A percentile compares a stretch with the other conserved stretches of the same genome.
Conservation (phyloP, 2,888 invertebrate genomes). For the Idaea straminata region DNA sequence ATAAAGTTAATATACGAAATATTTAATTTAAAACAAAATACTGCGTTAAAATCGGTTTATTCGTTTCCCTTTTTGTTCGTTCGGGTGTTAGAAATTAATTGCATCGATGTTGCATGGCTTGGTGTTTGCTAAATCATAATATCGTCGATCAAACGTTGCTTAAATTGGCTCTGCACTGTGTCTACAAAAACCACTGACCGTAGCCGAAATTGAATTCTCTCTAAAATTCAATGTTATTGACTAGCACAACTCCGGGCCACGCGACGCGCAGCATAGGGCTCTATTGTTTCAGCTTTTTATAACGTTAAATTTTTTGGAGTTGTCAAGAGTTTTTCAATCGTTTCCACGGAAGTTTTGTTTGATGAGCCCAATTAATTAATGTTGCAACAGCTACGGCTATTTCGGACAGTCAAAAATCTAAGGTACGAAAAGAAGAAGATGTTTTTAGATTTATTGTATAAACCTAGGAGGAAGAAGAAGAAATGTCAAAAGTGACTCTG, state of each 20-base stretch:
- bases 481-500: no score
- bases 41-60: no score
- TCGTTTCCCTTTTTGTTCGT: no score
- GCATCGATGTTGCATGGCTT: not conserved
- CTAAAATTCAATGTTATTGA: conserved; percentile 15
- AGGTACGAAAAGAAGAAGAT: no score
- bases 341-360: not conserved
- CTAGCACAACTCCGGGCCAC: not conserved
- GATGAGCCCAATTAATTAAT: no score
- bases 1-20: no score
- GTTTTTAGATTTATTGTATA: no score
- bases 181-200: conserved; percentile 12
- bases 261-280: not conserved
- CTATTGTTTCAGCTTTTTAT: not conserved
- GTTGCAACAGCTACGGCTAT: no score
- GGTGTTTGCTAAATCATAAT: not conserved
- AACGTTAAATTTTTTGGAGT: no score
- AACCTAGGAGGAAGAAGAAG: no score
- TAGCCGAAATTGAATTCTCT: conserved; percentile 14
- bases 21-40: no score
- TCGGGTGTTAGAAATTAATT: not conserved
- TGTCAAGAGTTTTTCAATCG: not conserved
- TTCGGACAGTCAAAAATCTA: no score
- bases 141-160: conserved; percentile 5
- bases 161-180: conserved; percentile 6